phyloP scores from a whole-genome alignment of 2,888 invertebrate genomes.

The Andrena trimmerana region DNA sequence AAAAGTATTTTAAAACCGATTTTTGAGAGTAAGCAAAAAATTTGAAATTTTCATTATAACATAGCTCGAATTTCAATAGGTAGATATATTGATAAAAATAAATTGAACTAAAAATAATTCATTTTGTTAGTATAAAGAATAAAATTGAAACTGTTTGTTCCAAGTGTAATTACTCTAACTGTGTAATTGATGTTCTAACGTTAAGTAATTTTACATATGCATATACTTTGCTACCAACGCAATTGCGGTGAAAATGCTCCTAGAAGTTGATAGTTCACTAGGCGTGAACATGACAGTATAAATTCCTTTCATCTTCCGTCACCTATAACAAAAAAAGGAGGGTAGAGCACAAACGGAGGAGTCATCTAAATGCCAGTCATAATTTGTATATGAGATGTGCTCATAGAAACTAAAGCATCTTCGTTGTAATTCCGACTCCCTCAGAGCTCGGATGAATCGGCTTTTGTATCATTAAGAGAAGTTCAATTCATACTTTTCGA shows the following conservation, averaged over 20 bases:
- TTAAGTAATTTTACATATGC: too few species aligned
- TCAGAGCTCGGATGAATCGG: background rate
- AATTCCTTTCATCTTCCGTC: constrained; percentile 69
- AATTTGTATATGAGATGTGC: constrained; percentile 48
- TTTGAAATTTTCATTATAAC: background rate
- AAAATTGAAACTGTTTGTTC: too few species aligned
- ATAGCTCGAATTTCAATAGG: too few species aligned
- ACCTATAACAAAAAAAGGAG: constrained; percentile 66
- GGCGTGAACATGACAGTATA: constrained; percentile 56
- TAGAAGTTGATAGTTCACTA: constrained; percentile 23
- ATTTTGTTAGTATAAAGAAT: too few species aligned
- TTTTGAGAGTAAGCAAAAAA: background rate
- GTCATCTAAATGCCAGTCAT: constrained; percentile 64
- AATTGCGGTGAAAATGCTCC: constrained; percentile 22
- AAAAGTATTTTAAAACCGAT: too few species aligned
- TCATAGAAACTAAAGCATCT: constrained; percentile 32
- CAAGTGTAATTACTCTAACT: too few species aligned
- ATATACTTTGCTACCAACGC: background rate
- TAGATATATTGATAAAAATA: too few species aligned
- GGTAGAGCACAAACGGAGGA: constrained; percentile 60
- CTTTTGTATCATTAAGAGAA: background rate
- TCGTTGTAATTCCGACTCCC: constrained; percentile 13
- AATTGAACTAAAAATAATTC: too few species aligned
- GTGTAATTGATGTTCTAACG: too few species aligned
- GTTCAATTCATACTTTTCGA: background rate